Percentiles rank a stretch among this genome's conserved stretches.
Evolutionary conservation across 2,797 vertebrate species (phyloP).

Genomic region (Takifugu ocellatus): DNA sequence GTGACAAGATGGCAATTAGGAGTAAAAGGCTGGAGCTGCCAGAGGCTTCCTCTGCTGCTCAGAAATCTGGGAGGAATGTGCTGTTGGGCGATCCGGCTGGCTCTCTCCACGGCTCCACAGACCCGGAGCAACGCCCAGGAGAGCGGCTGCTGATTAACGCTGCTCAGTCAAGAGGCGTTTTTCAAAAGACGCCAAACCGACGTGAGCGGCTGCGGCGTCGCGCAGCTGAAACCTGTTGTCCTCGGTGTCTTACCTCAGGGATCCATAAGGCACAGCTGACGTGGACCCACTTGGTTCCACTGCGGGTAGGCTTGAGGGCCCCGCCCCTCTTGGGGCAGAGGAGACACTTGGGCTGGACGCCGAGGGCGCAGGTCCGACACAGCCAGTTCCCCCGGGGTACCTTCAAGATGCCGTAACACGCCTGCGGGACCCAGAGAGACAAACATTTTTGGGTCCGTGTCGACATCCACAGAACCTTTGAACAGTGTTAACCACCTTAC

Average conservation of each 20-base stretch:
- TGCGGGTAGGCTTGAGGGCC: constrained; percentile 93
- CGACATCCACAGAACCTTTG: no score
- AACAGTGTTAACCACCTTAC: background rate
- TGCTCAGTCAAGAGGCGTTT: no score
- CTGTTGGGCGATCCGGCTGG: constrained; percentile 28
- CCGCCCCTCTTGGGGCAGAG: constrained; percentile 94
- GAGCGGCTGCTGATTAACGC: constrained; percentile 11
- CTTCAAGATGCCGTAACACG: constrained; percentile 96
- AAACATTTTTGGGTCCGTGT: background rate
- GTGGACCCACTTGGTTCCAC: constrained; percentile 97
- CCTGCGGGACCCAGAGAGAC: constrained; percentile 63
- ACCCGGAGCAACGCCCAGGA: constrained; percentile 46
- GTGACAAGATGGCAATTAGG: constrained; percentile 71
- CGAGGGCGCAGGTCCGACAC: constrained; percentile 92
- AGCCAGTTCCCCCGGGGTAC: constrained; percentile 95
- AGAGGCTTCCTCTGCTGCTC: constrained; percentile 57
- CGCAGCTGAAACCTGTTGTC: no score
- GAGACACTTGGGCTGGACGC: constrained; percentile 93
- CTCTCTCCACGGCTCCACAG: constrained; percentile 31
- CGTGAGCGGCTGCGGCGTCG: constrained; percentile 19
- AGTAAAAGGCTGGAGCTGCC: constrained; percentile 61
- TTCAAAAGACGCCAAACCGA: no score
- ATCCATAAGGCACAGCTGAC: constrained; percentile 99
- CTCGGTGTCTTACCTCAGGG: constrained; percentile 82
- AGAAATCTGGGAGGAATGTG: constrained; percentile 46